Percentiles rank a stretch among this genome's conserved stretches.
Evolutionary conservation across 2,113 vertebrate genomes (phyloP).

Genomic region (Sturnira hondurensis): DNA sequence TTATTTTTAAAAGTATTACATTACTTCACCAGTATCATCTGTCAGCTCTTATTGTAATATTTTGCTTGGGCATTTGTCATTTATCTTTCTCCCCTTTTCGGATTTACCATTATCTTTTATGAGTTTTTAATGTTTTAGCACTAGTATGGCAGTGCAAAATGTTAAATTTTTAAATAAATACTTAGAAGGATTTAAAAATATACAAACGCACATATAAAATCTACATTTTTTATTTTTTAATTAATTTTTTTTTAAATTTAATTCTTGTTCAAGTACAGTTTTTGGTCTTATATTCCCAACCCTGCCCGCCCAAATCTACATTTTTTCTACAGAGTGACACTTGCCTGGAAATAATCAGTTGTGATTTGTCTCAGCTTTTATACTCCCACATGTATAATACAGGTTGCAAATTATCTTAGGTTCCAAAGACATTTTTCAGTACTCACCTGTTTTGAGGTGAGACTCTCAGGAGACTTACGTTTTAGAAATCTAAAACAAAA

Average conservation of each 20-base stretch:
- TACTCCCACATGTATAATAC: neutral
- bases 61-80: neutral
- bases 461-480: neutral
- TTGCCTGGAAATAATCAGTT: constrained; percentile 11
- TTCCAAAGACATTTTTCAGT: constrained; percentile 5
- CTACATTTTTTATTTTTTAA: too few relatives aligned
- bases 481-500: constrained; percentile 23
- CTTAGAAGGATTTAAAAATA: neutral
- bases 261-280: too few relatives aligned
- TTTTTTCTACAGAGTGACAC: neutral
- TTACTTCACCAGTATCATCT: neutral
- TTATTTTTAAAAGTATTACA: neutral
- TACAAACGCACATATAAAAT: neutral
- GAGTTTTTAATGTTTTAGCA: neutral
- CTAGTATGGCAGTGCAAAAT: neutral
- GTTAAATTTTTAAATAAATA: neutral
- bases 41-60: neutral
- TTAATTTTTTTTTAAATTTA: too few relatives aligned
- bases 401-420: neutral
- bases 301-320: too few relatives aligned
- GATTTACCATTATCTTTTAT: neutral
- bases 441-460: constrained; percentile 10
- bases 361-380: constrained; percentile 19
- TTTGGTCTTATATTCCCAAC: too few relatives aligned
- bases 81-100: neutral